Base-by-base conservation (phyloP, 2,113 vertebrate genomes). In the Poicephalus gulielmi region DNA sequence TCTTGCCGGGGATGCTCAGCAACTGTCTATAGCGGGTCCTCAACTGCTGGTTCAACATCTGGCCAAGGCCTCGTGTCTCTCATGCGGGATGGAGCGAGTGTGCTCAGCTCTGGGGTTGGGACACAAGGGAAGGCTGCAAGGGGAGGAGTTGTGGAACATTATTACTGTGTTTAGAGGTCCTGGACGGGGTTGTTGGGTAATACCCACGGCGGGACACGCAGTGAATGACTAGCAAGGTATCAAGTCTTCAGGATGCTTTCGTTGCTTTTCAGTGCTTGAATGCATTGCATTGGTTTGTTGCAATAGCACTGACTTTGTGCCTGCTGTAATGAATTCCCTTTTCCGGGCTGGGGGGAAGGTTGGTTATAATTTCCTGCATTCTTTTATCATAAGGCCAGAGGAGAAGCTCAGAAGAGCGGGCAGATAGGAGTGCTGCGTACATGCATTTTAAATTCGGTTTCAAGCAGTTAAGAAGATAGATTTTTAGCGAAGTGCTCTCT, bases 331-430 rank as follows among this genome's bases (percentile, higher is more conserved):
- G 97, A 97, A 98, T 97, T 96, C 96, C 88, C 68, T 87, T 67
- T 96, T 94, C 93, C 87, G 78, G 94, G 97, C 93, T 81, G 88
- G 86, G 94, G 82, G 82, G 94, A 92, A 80, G 71, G 70, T 97
- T 95, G 81, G 93, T 84, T 94, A 90, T 94, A 94, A 95, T 97
- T 98, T 96, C 94, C 82, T 92, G 93, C 85, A 10, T 90, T 96
- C 96, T 97, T 97, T 96, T 91, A 91, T 97, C 87, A 25, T 76
- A n/a, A 37, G 96, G 95, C 96, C 95, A 96, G 95, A 95, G 97
- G 96, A 96, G 96, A 86, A 92, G 35, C 95, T 96, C 89, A 30
- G 94, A 92, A 75, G 86, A 85, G 88, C 30, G 70, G 95, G 47
- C 91, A 92, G 95, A 83, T 46, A 92, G 97, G 89, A 96, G 88